Evolutionary conservation across 2,113 vertebrate genomes (phyloP).

Genomic region (Pituophis catenifer): DNA sequence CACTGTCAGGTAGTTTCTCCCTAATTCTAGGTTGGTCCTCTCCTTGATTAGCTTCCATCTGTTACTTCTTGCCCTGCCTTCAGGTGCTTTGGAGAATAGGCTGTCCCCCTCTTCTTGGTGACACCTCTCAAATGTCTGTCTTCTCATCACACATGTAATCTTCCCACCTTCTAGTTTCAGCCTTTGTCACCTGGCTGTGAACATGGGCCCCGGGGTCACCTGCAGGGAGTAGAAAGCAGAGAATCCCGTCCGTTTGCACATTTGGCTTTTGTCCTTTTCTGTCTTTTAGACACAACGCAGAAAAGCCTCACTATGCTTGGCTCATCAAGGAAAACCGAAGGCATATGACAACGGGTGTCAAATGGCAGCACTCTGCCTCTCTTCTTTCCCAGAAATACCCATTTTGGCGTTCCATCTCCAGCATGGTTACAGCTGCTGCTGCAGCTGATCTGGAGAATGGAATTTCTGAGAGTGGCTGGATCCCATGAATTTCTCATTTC

Average conservation of each 20-base stretch:
- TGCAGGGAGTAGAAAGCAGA: background rate
- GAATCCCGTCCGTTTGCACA: background rate
- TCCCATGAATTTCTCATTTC: background rate
- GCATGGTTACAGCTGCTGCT: background rate
- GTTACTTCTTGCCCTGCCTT: no score
- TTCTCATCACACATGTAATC: background rate
- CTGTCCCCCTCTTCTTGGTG: no score
- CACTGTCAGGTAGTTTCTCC: no score
- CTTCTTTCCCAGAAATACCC: background rate
- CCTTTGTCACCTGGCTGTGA: no score
- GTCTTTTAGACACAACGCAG: background rate
- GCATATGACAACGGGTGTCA: background rate
- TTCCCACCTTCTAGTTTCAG: background rate
- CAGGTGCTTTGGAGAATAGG: no score
- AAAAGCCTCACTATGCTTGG: background rate
- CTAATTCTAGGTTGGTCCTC: no score
- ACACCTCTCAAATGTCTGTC: background rate
- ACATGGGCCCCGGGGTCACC: background rate
- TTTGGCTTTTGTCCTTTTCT: background rate
- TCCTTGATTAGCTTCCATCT: no score
- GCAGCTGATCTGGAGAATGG: background rate
- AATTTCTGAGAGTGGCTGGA: background rate
- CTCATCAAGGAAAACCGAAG: background rate
- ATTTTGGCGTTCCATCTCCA: background rate
- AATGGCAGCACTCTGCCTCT: background rate